Percentiles rank a stretch among this genome's conserved stretches.
Evolutionary conservation across 2,113 vertebrate species (phyloP).

Genomic region (Petrocephalus zakoni): DNA sequence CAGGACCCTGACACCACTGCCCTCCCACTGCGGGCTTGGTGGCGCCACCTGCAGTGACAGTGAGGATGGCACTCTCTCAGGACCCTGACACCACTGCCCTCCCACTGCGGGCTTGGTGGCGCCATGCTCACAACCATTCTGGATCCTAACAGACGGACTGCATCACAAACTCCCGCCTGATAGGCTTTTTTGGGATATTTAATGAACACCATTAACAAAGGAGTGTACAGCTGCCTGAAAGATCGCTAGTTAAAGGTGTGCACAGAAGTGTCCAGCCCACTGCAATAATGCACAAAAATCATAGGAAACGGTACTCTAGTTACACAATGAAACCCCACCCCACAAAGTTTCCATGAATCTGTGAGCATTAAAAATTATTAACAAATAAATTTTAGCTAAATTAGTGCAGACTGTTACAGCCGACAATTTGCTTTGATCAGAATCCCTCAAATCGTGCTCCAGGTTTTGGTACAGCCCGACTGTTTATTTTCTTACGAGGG

Average conservation of each 20-base stretch:
- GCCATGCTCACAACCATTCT: not conserved
- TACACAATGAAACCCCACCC: not conserved
- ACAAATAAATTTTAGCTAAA: not conserved
- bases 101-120: not conserved
- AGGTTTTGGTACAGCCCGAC: not conserved
- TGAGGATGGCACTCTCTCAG: not conserved
- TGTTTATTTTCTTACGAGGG: not conserved
- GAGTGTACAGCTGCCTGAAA: not conserved
- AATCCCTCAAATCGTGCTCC: slow-evolving; percentile 1
- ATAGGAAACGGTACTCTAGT: not conserved
- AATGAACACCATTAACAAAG: not conserved
- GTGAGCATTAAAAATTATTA: not conserved
- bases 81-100: not conserved
- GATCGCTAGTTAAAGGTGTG: not conserved
- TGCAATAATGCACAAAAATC: not conserved
- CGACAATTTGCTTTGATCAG: slow-evolving; percentile 15
- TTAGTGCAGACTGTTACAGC: not conserved
- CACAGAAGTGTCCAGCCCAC: not conserved
- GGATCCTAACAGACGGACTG: not conserved
- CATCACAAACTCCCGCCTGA: not conserved
- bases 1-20: not conserved
- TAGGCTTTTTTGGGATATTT: not conserved
- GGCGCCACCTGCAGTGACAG: not conserved
- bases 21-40: not conserved
- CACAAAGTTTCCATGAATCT: not conserved